These are phyloP conservation scores for Bellardia pandia DNA, from an alignment of 2,888 invertebrate genomes.

Conservation along the genomic window DNA sequence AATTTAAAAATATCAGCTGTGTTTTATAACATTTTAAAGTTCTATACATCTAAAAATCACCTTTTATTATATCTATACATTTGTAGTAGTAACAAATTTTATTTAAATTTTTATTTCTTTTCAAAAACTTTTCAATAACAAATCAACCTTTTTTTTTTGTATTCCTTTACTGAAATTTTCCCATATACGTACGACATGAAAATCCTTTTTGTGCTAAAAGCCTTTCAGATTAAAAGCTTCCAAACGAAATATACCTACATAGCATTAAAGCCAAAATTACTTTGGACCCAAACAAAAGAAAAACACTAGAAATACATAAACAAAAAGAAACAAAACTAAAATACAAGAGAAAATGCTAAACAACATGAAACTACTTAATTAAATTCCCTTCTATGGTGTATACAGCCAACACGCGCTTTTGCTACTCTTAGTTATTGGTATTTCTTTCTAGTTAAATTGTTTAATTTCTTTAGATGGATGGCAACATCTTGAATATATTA, in stretches of 20 bases:
- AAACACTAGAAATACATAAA: neutral
- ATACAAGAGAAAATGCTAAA: constrained; percentile 32
- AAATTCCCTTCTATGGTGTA: constrained; percentile 45
- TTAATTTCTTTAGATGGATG: constrained; percentile 67
- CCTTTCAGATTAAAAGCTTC: constrained; percentile 60
- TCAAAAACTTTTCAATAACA: constrained; percentile 39
- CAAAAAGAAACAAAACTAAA: constrained; percentile 16
- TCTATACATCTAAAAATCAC: no score
- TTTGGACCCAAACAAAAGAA: constrained; percentile 4
- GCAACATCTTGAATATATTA: constrained; percentile 67
- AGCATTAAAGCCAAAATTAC: constrained; percentile 26
- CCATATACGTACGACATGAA: constrained; percentile 6
- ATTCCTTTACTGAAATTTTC: constrained; percentile 4
- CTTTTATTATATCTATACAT: neutral
- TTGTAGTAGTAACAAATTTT: constrained; percentile 30
- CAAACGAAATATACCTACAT: neutral
- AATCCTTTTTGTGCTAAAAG: constrained; percentile 47
- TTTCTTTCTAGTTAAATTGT: constrained; percentile 63
- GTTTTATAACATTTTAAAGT: no score
- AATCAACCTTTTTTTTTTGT: constrained; percentile 38
- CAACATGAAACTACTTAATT: constrained; percentile 68
- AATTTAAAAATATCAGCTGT: no score
- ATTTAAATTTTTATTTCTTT: constrained; percentile 47
- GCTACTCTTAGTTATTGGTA: constrained; percentile 49
- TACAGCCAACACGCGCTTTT: constrained; percentile 38